These are phyloP conservation scores for Diaphora mendica DNA, from an alignment of 2,888 invertebrate genomes.

Conservation along the genomic window DNA sequence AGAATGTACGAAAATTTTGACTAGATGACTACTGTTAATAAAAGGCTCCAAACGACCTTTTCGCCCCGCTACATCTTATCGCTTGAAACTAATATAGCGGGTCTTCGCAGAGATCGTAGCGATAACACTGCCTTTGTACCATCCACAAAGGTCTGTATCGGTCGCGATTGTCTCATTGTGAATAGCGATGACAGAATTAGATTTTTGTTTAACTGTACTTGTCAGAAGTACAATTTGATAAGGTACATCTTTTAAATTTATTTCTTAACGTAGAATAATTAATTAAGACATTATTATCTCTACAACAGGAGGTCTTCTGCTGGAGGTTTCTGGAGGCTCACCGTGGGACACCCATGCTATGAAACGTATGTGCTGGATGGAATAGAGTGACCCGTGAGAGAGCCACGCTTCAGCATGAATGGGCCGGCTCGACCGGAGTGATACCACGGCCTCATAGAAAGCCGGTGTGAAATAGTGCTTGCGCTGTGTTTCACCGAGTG, in stretches of 20 bases:
- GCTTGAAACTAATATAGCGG: slow-evolving; percentile 47
- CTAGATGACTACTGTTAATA: background rate
- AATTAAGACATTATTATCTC: background rate
- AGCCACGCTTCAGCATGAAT: too few relatives aligned
- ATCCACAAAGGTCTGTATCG: slow-evolving; percentile 75
- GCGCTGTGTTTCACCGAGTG: too few relatives aligned
- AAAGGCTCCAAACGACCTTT: background rate
- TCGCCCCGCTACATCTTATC: slow-evolving; percentile 33
- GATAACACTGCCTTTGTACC: slow-evolving; percentile 71
- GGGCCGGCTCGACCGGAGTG: too few relatives aligned
- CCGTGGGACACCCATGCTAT: background rate
- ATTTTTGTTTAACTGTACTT: slow-evolving; percentile 49
- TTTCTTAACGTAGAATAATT: slow-evolving; percentile 2
- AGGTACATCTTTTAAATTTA: slow-evolving; percentile 26
- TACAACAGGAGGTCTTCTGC: background rate
- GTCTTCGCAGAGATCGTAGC: slow-evolving; percentile 62
- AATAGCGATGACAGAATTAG: slow-evolving; percentile 55
- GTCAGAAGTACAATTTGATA: slow-evolving; percentile 28
- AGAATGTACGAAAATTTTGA: too few relatives aligned
- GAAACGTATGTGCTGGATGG: too few relatives aligned
- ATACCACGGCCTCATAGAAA: too few relatives aligned
- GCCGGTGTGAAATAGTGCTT: too few relatives aligned
- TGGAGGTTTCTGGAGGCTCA: background rate
- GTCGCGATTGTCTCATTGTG: slow-evolving; percentile 61
- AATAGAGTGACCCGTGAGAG: too few relatives aligned